Base-by-base conservation (phyloP, 2,888 invertebrate species). In the Antitype chi region DNA sequence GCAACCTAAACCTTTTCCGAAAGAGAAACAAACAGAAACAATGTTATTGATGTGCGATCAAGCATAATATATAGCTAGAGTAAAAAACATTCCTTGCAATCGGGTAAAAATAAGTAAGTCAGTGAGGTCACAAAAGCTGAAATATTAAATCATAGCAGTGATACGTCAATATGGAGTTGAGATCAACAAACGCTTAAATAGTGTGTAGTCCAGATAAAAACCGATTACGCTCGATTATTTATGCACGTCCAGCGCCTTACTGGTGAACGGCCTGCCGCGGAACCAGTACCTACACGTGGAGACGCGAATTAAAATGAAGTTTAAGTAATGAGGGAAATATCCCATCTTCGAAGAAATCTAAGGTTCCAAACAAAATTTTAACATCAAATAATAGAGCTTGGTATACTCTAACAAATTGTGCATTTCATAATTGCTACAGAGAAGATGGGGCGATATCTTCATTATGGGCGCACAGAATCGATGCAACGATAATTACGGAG, bases 141-240 rank as follows among this genome's bases (percentile, higher is more conserved):
- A 80, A 66, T 69, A 9, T 75, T 78, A 79, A 59, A 20, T 63
- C 25, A 81, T 66, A 76, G 53, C 71, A 53, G 28, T 62, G 47
- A 1, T 64, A 52, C 47, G 62, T 15, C 66, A 71, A 67, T 62
- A 67, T 66, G 74, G 25, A 82, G 32, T 62, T 53, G 84, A 85
- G 82, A 94, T 94, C 94, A 94, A 94, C 88, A 93, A 90, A 92
- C 94, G 90, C 90, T 93, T 92, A 93, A 94, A 94, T 93, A 93
- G 93, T 94, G 93, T 93, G 90, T 92, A 94, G 90, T 86, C 74
- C 84, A 86, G 89, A 93, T 93, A 95, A 94, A 94, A 95, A 95
- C 85, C 92, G 91, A 94, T 94, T 92, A 92, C 90, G 87, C 76
- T 84, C 93, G 92, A 95, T 95, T 95, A 95, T 96, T 94, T 94